Evolutionary conservation across 2,888 invertebrate genomes (phyloP).

Genomic region (Holacanthella duospinosa): DNA sequence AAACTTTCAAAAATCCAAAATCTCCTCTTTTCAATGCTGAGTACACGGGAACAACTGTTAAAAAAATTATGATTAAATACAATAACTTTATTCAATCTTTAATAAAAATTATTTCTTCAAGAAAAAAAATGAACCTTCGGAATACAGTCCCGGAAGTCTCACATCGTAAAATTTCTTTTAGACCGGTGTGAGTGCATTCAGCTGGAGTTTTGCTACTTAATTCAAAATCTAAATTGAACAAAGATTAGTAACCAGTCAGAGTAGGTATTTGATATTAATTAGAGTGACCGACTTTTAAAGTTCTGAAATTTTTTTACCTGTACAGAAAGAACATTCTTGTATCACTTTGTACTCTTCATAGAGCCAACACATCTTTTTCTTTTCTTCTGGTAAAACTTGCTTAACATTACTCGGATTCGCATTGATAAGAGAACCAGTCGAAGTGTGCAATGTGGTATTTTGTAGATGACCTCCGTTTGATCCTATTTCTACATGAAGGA

Average conservation of each 20-base stretch:
- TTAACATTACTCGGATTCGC: not conserved
- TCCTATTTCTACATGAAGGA: not conserved
- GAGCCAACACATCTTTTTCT: conserved; percentile 52
- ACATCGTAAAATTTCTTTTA: conserved; percentile 71
- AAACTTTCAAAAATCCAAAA: conserved; percentile 73
- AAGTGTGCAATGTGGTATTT: not conserved
- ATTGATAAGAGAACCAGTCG: not conserved
- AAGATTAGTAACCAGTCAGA: conserved; percentile 12
- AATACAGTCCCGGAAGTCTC: conserved; percentile 63
- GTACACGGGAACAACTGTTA: conserved; percentile 71
- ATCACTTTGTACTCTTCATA: conserved; percentile 60
- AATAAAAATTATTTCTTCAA: conserved; percentile 3
- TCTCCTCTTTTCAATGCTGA: conserved; percentile 68
- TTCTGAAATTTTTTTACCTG: conserved; percentile 49
- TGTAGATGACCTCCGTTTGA: not conserved
- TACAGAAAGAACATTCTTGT: conserved; percentile 73
- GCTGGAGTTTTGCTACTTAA: conserved; percentile 69
- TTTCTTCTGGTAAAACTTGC: not conserved
- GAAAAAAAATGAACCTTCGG: conserved; percentile 50
- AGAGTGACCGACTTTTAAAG: not conserved
- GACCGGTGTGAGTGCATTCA: conserved; percentile 70
- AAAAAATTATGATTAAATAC: not conserved
- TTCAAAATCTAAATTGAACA: conserved; percentile 56
- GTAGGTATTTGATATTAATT: conserved; percentile 5
- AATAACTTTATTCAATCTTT: conserved; percentile 5